phyloP scores from a whole-genome alignment of 2,113 vertebrate genomes.

The Chrysemys picta region DNA sequence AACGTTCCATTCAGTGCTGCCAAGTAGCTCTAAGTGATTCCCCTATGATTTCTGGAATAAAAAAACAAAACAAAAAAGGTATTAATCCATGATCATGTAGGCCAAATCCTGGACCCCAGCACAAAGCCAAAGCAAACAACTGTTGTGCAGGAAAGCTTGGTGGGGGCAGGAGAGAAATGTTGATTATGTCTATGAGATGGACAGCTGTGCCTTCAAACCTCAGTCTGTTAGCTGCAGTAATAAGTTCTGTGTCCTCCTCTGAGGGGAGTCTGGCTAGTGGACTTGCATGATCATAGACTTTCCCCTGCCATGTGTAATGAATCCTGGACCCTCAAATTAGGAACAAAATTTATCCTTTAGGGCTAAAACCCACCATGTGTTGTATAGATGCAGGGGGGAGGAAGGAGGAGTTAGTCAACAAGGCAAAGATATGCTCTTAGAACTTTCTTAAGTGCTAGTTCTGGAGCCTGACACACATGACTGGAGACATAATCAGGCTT shows the following conservation, averaged over 20 bases:
- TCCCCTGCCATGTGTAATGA: neutral
- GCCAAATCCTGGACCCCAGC: fast-evolving
- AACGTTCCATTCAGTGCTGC: neutral
- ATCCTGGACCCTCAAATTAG: neutral
- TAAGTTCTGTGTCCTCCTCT: neutral
- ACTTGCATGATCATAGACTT: neutral
- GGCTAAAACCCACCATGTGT: neutral
- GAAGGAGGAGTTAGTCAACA: neutral
- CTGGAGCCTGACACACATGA: neutral
- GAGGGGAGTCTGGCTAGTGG: neutral
- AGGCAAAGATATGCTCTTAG: neutral
- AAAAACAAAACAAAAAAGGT: neutral
- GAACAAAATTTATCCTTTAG: neutral
- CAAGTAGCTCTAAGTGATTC: neutral
- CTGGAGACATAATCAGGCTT: neutral
- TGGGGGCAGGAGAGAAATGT: neutral
- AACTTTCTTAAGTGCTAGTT: neutral
- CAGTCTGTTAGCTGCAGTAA: neutral
- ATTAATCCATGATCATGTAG: neutral
- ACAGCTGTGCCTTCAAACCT: neutral
- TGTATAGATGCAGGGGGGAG: neutral
- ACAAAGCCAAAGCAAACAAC: neutral
- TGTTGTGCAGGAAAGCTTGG: neutral
- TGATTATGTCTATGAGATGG: neutral
- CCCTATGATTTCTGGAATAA: neutral